Conservation (phyloP, 2,113 vertebrate genomes). For the Lasiurus cinereus region DNA sequence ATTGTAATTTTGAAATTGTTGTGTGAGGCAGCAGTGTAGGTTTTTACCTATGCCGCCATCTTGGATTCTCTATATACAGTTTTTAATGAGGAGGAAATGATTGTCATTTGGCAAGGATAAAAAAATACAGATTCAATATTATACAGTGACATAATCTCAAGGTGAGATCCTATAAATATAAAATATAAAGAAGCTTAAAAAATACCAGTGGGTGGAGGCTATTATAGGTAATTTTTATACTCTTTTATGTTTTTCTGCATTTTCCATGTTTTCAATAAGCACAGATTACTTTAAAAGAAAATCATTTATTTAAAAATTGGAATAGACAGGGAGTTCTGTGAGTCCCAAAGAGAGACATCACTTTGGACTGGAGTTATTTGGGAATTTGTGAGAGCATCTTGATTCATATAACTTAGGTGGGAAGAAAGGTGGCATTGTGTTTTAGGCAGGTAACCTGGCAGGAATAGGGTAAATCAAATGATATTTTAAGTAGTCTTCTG, state of each 20-base stretch:
- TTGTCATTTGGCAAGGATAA: constrained; percentile 14
- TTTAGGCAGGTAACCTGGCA: not conserved
- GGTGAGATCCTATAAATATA: not conserved
- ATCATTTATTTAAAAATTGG: not conserved
- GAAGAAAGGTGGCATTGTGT: not conserved
- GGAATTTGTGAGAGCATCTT: not conserved
- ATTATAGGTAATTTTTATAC: not conserved
- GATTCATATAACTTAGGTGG: not conserved
- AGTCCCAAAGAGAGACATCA: not conserved
- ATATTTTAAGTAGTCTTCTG: not conserved
- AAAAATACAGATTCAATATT: not conserved
- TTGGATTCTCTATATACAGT: not conserved
- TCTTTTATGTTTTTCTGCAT: not conserved
- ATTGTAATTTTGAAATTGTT: too few relatives aligned
- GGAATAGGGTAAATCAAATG: not conserved
- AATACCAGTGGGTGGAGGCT: not conserved
- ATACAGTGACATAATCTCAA: not conserved
- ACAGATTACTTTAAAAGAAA: not conserved
- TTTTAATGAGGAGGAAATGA: not conserved
- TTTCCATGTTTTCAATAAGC: not conserved
- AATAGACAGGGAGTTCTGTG: not conserved
- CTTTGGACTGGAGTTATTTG: not conserved
- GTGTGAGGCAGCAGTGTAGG: too few relatives aligned
- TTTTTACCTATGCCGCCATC: too few relatives aligned
- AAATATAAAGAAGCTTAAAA: not conserved